Conservation (phyloP, 2,888 invertebrate genomes). For the Nymphalis polychloros region DNA sequence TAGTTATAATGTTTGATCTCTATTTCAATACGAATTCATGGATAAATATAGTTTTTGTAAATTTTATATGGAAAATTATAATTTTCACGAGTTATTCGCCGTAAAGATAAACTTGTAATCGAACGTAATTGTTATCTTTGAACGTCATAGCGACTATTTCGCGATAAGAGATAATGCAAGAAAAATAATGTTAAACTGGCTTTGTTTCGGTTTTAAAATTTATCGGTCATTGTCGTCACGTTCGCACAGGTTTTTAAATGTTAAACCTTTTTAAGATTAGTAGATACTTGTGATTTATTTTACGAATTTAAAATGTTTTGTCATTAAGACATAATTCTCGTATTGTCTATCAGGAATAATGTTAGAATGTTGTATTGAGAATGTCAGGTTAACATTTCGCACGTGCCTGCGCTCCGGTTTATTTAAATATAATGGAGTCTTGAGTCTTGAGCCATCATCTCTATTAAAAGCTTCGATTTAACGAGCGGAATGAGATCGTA, state of each 20-base stretch:
- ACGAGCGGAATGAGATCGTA: constrained; percentile 69
- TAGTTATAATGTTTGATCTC: no score
- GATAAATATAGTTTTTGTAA: no score
- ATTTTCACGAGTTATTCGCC: constrained; percentile 13
- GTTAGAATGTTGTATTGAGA: constrained; percentile 42
- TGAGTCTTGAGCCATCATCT: constrained; percentile 65
- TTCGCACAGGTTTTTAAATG: constrained; percentile 52
- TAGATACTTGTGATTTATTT: background rate
- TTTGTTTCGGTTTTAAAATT: constrained; percentile 57
- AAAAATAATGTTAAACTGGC: constrained; percentile 52
- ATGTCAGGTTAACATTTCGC: constrained; percentile 62
- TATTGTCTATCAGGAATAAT: constrained; percentile 6
- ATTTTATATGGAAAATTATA: background rate
- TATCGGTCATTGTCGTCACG: constrained; percentile 68
- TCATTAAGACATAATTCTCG: constrained; percentile 4
- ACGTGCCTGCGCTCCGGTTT: constrained; percentile 56
- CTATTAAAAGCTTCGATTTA: constrained; percentile 76
- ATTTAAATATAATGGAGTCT: constrained; percentile 62
- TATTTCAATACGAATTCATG: no score
- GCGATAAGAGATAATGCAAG: constrained; percentile 56
- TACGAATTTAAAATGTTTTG: background rate
- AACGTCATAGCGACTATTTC: constrained; percentile 52
- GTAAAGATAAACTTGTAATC: constrained; percentile 41
- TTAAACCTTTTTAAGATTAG: background rate
- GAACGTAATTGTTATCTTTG: constrained; percentile 46